Conservation (phyloP, 30 jellyfish, hydroid and myxozoan species). For the Hydractinia echinata region DNA sequence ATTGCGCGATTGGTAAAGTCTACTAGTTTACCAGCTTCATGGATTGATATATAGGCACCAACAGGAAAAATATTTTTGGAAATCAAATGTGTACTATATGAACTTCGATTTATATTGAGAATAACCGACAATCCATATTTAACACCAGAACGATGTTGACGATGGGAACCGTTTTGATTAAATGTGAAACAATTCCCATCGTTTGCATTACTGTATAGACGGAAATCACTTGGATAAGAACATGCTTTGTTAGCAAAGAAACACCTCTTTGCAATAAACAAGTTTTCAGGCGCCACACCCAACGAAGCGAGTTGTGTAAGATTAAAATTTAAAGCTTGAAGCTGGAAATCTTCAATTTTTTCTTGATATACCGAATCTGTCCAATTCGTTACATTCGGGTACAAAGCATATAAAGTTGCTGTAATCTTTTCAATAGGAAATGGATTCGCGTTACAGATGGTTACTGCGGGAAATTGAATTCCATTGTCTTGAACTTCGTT, state of each 20-base stretch:
- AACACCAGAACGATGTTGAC: slow-evolving; percentile 15
- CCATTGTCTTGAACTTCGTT: not conserved
- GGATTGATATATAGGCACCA: slow-evolving; percentile 24
- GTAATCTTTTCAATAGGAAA: not conserved
- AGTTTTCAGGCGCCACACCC: not conserved
- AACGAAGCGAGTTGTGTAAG: not conserved
- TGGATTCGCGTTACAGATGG: slow-evolving; percentile 31
- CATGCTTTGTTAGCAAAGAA: not conserved
- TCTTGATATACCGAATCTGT: not conserved
- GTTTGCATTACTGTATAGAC: not conserved
- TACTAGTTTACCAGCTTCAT: not conserved
- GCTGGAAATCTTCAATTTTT: not conserved
- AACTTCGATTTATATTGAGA: slow-evolving; percentile 21
- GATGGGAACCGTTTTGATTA: not conserved
- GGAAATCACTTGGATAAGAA: slow-evolving; percentile 15
- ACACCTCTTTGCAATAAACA: not conserved
- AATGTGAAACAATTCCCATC: slow-evolving; percentile 38
- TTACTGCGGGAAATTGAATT: slow-evolving; percentile 31
- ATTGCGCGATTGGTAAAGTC: not conserved
- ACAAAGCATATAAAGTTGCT: not conserved
- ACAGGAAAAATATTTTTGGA: not conserved
- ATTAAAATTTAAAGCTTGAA: not conserved
- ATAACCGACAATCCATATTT: slow-evolving; percentile 21
- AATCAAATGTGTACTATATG: not conserved
- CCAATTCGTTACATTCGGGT: not conserved